Evolutionary conservation across 2,113 vertebrate species (phyloP), one percentile per base, ranked within the genome.

Genomic region (Boleophthalmus pectinirostris): DNA sequence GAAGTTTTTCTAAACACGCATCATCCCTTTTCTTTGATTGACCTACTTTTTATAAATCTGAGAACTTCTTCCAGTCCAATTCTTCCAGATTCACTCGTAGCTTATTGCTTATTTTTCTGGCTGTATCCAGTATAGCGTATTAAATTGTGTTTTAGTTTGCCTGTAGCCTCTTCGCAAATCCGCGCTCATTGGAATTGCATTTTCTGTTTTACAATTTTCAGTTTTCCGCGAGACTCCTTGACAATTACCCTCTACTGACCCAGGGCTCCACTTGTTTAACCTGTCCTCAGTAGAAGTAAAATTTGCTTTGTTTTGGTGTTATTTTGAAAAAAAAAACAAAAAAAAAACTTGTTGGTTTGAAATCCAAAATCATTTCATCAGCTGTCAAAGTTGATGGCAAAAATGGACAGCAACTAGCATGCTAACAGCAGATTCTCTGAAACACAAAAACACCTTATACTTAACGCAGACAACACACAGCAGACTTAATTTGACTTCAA

Each of bases 31-130:
- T 21, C 77, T 83, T 73, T 86, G 83, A 86, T 86, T 94, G 93
- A 94, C 92, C 94, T 89, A 95, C 79, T 94, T 96, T 94, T 90
- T 80, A 15, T 21, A 58, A 76, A 88, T 87, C 83, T 87, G 94
- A 94, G 94, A 92, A 93, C 92, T 79, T 85, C 78, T 78, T 80
- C 86, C 47, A 88, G 87, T 80, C 49, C 49, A n/a, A n/a, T n/a
- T n/a, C n/a, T n/a, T n/a, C n/a, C n/a, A n/a, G 54, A 88, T 91
- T 85, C 70, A 65, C 77, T 77, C 77, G 58, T 75, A 66, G 57
- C 74, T 81, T 71, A 70, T 66, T 85, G 82, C 74, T 71, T 80
- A 80, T 76, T 72, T 78, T 72, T 74, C 68, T 61, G 23, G 10
- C 63, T 49, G 70, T 5, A 63, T 24, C 29, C 13, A 35, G 72